phyloP scores from a whole-genome alignment of 2,113 vertebrate genomes.

The Cromileptes altivelis region DNA sequence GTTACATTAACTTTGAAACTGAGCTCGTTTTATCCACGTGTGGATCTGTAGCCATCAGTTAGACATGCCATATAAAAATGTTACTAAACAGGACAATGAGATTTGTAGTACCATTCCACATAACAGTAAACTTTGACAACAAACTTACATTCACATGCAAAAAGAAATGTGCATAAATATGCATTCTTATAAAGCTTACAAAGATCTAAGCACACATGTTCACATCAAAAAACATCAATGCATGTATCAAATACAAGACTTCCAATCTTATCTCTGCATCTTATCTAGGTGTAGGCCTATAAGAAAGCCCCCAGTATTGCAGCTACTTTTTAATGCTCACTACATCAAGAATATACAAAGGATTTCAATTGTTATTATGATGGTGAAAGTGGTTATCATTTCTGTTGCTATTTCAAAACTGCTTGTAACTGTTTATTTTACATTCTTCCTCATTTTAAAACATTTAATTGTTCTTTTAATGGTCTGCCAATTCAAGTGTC shows the following conservation, averaged over 20 bases:
- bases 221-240: too few relatives aligned
- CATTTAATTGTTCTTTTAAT: neutral
- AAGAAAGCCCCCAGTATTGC: neutral
- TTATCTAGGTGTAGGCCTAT: neutral
- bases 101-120: neutral
- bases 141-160: neutral
- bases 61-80: neutral
- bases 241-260: neutral
- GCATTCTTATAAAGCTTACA: neutral
- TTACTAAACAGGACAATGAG: neutral
- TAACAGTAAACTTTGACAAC: neutral
- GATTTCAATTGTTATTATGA: neutral
- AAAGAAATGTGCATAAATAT: neutral
- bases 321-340: neutral
- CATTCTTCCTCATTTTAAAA: neutral
- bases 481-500: neutral
- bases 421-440: too few relatives aligned
- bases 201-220: neutral
- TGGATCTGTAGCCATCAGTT: neutral
- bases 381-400: neutral
- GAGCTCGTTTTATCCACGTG: neutral
- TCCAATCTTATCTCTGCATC: neutral
- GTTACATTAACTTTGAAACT: neutral
- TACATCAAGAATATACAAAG: neutral
- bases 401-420: too few relatives aligned